Evolutionary conservation across 2,797 vertebrate genomes (phyloP).

Genomic region (Momotus momota): DNA sequence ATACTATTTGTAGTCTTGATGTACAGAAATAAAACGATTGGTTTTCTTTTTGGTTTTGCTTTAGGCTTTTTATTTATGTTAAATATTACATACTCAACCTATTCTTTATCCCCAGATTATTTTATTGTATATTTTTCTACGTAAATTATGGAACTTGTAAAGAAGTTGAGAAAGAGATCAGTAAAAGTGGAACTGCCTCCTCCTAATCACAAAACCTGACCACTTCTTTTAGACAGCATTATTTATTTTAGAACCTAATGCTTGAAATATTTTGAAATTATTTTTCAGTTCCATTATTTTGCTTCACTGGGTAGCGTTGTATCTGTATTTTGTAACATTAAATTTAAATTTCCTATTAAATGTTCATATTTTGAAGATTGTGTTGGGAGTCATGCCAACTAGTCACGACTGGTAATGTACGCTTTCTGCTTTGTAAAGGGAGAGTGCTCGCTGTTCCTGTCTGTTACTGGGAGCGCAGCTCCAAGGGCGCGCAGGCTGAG

Average conservation of each 20-base stretch:
- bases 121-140: constrained; percentile 65
- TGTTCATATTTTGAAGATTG: constrained; percentile 17
- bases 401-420: neutral
- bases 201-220: constrained; percentile 36
- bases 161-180: constrained; percentile 45
- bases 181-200: constrained; percentile 15
- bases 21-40: constrained; percentile 79
- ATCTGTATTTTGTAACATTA: constrained; percentile 58
- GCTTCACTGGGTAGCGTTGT: constrained; percentile 14
- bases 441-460: neutral
- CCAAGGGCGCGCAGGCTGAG: neutral
- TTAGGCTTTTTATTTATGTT: constrained; percentile 74
- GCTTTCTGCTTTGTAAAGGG: neutral
- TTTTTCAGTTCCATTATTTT: constrained; percentile 60
- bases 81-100: constrained; percentile 37
- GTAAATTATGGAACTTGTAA: constrained; percentile 59
- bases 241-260: constrained; percentile 68
- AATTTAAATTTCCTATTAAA: constrained; percentile 66
- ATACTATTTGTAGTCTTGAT: constrained; percentile 81
- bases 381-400: constrained; percentile 37
- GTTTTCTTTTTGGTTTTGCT: constrained; percentile 77
- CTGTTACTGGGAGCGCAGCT: neutral
- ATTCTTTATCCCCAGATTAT: constrained; percentile 32
- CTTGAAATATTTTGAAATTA: constrained; percentile 64
- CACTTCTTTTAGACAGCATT: constrained; percentile 38